Evolutionary conservation across 2,888 invertebrate species (phyloP).

Genomic region (Plagiodera versicolora): DNA sequence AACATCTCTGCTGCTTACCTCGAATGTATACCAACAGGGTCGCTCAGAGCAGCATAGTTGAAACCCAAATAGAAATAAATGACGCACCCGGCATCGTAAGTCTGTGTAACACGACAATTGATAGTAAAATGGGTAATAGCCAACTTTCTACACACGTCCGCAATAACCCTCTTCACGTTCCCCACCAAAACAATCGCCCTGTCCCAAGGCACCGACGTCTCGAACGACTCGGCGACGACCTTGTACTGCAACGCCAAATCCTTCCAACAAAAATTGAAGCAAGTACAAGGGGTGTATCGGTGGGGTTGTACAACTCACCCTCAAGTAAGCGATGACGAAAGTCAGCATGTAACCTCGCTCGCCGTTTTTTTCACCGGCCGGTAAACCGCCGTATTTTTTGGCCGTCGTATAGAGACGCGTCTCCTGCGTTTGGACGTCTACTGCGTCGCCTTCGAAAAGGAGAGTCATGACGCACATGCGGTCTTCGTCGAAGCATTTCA

Average conservation of each 20-base stretch:
- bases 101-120: slow-evolving; percentile 90
- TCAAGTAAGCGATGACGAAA: slow-evolving; percentile 96
- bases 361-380: slow-evolving; percentile 92
- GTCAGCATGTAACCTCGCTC: slow-evolving; percentile 95
- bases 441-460: slow-evolving; percentile 81
- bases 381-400: slow-evolving; percentile 74
- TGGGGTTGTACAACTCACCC: slow-evolving; percentile 64
- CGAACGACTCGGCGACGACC: slow-evolving; percentile 95
- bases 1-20: slow-evolving; percentile 50
- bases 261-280: slow-evolving; percentile 60
- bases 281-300: neutral
- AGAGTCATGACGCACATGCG: slow-evolving; percentile 90
- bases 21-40: slow-evolving; percentile 84
- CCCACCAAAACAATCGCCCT: slow-evolving; percentile 78
- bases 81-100: slow-evolving; percentile 96
- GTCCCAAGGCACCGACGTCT: slow-evolving; percentile 98
- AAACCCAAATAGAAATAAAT: slow-evolving; percentile 68
- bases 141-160: slow-evolving; percentile 62
- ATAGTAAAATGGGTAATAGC: slow-evolving; percentile 67
- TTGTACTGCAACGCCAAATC: slow-evolving; percentile 88
- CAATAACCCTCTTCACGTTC: slow-evolving; percentile 85
- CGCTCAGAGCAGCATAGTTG: slow-evolving; percentile 60
- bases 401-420: slow-evolving; percentile 80
- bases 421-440: slow-evolving; percentile 76
- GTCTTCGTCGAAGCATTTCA: slow-evolving; percentile 82